Evolutionary conservation across 2,797 vertebrate genomes (phyloP), one percentile per base, ranked within the genome.

Genomic region (Lindbergichthys nudifrons): DNA sequence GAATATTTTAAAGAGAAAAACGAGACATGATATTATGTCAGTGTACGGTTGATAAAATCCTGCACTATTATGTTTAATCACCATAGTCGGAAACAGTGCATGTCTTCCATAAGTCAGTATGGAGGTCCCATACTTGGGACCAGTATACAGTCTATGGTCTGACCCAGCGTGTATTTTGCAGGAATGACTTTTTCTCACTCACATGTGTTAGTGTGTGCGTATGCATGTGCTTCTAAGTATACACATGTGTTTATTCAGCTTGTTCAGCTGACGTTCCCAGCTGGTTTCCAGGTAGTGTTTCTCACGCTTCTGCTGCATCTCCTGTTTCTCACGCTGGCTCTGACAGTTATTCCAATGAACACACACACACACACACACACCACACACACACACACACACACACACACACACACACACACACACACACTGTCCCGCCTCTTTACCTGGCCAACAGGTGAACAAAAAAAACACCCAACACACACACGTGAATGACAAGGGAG

Each of bases 211-310:
- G 19, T 61, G 19, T 72, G 57, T 72, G 72, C 68, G 41, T 65
- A 11, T 59, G 16, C 56, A 12, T 69, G 80, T 66, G 47, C 73
- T 56, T 68, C 18, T 60, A 52, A 81, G 48, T 58, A 65, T 67
- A 71, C 18, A 19, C 60, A 64, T 74, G 72, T 85, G 70, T 83
- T 78, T 83, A 83, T 75, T 87, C 87, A 81, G 68, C 56, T 74
- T 77, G 63, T 80, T 86, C 71, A 70, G 43, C 58, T 74, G 66
- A 88, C 80, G 82, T 88, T 87, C 87, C 81, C 90, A 91, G 89
- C 88, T 92, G 92, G 92, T 93, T 89, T 88, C 76, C 85, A 92
- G 88, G 92, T 91, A 91, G 65, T 58, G 79, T 91, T 26, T 92
- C 92, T 90, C 90, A 92, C 89, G 81, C 87, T 88, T 85, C 85